Percentiles rank a stretch among this genome's conserved stretches.
These are phyloP conservation scores for Merops nubicus DNA, from an alignment of 2,113 vertebrate species.

Conservation along the genomic window DNA sequence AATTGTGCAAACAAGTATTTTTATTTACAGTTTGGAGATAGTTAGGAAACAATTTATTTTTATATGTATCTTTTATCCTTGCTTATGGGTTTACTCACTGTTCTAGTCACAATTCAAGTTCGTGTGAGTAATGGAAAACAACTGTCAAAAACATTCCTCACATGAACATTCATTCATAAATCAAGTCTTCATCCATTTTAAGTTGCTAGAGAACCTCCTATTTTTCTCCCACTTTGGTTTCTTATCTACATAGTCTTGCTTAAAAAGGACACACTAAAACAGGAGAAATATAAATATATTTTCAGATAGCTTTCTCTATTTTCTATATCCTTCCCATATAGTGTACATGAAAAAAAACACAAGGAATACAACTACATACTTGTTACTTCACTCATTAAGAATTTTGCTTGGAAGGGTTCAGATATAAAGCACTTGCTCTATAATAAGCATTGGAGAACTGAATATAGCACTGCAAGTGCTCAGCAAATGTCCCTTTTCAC, in stretches of 20 bases:
- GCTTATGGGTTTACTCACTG: neutral
- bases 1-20: neutral
- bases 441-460: neutral
- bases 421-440: neutral
- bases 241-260: neutral
- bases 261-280: neutral
- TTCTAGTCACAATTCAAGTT: neutral
- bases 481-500: neutral
- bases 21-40: neutral
- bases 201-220: neutral
- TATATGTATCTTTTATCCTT: neutral
- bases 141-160: neutral
- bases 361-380: neutral
- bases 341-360: neutral
- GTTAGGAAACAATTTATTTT: neutral
- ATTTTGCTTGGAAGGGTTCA: neutral
- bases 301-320: neutral
- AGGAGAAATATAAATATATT: neutral
- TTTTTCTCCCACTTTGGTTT: rapidly evolving
- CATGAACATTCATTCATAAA: neutral
- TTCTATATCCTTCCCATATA: neutral
- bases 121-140: neutral
- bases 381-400: slow-evolving; percentile 9
- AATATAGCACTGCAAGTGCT: neutral
- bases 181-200: neutral